Percentiles rank a stretch among this genome's conserved stretches.
These are phyloP conservation scores for Bucco capensis DNA, from an alignment of 2,113 vertebrate species.

Conservation along the genomic window DNA sequence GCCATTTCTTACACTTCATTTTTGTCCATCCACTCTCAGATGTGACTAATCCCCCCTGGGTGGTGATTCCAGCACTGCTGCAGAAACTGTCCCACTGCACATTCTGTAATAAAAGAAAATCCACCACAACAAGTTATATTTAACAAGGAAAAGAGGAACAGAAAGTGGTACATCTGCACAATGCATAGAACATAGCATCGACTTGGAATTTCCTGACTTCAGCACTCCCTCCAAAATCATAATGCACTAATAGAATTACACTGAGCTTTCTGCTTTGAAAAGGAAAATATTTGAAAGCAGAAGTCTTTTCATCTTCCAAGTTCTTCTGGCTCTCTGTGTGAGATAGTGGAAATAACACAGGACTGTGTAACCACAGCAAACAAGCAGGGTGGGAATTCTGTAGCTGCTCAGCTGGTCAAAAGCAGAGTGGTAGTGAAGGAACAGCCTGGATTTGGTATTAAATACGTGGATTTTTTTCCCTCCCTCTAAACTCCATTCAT, in stretches of 20 bases:
- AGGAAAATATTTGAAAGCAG: slow-evolving; percentile 62
- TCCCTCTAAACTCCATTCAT: background rate
- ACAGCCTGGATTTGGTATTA: slow-evolving; percentile 15
- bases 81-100: background rate
- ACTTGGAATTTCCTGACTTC: slow-evolving; percentile 64
- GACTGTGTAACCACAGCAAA: slow-evolving; percentile 57
- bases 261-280: slow-evolving; percentile 42
- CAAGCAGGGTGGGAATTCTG: slow-evolving; percentile 41
- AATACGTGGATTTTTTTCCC: background rate
- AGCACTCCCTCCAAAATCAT: slow-evolving; percentile 37
- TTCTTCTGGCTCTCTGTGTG: slow-evolving; percentile 52
- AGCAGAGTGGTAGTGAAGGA: background rate
- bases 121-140: background rate
- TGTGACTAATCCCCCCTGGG: background rate
- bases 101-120: background rate
- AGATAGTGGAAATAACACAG: slow-evolving; percentile 50
- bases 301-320: slow-evolving; percentile 54
- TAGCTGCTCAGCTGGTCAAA: background rate
- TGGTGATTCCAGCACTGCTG: slow-evolving; percentile 5
- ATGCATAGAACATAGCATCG: slow-evolving; percentile 41
- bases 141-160: slow-evolving; percentile 50
- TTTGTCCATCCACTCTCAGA: background rate
- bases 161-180: slow-evolving; percentile 56
- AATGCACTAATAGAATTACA: slow-evolving; percentile 48
- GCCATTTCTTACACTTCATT: background rate